Base-by-base conservation (phyloP, 2,888 invertebrate species). In the Xylota segnis region DNA sequence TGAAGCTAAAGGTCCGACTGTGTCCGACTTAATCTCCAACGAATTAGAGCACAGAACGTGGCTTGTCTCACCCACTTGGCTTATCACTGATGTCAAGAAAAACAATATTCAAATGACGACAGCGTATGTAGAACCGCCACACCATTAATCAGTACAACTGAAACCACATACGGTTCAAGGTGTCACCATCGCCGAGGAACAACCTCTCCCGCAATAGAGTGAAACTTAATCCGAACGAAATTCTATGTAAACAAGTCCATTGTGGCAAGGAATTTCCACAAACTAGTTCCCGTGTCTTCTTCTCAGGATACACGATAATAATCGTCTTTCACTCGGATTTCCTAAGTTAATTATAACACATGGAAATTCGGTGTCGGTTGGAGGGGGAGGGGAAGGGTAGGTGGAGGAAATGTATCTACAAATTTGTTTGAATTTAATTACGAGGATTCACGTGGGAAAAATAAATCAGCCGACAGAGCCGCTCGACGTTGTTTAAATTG, bases 381-480 rank as follows among this genome's bases (percentile, higher is more conserved):
- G 29, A 40, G 59, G 14, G 27, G n/a, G 40, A 52, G 27, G n/a
- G 9, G 27, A 61, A 14, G 10, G 34, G 63, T 66, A 50, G 61
- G 75, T 61, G 66, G 63, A 18, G 43, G 52, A 29, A 86, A 84
- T 83, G 66, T 87, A 87, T 83, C 84, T 78, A 83, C 84, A 79
- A 88, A 88, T 88, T 88, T 88, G 88, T 88, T 88, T 87, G 87
- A 88, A 88, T 89, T 89, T 88, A 89, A 89, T 88, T 88, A 89
- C 87, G 83, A 75, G 77, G 87, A 88, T 87, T 87, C 89, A 88
- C 86, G 83, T 81, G 88, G 88, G 88, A 87, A 72, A 79, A 72
- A 88, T 88, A 88, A 88, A 88, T 88, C 88, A 88, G 83, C 47
- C 32, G 65, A 50, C 43, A 40, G 74, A 87, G 75, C 58, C 59